Base-by-base conservation (phyloP, 2,113 vertebrate species). In the Talpa occidentalis region DNA sequence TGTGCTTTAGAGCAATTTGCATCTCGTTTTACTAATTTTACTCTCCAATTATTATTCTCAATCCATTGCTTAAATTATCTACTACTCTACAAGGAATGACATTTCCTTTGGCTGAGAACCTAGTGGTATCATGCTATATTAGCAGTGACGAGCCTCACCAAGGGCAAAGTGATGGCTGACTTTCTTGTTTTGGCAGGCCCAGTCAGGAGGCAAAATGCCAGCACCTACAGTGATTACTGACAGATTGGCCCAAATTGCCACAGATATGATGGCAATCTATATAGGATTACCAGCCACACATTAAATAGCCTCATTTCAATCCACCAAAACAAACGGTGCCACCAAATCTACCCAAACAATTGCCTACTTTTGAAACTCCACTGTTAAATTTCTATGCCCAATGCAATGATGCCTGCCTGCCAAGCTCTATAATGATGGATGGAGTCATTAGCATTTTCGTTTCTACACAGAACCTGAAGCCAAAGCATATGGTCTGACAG, bases 401-500 rank as follows among this genome's bases (percentile, higher is more conserved):
- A 90, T 93, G 95, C 96, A 92, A 91, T 94, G 90, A 97, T 59
- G 59, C 70, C 69, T 96, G 96, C 92, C 97, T 40, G 95, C 94
- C 97, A 97, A 97, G 97, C 95, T 94, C 97, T 88, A 94, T 80
- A 81, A 73, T 98, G 98, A 98, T 97, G 95, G 98, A 98, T 98
- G 95, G 97, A 94, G 94, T 98, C 98, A 98, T 98, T 98, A 98
- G 97, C 77, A 96, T 96, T 5, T 93, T 96, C 94, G 97, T 97
- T 97, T 97, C 83, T 32, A 97, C 96, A 96, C 87, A 93, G 96
- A 98, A 98, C 96, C 96, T 97, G 94, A 96, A 97, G 98, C 98
- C 98, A 98, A 97, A 98, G 94, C 98, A 98, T 98, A 98, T 98
- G 98, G 98, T 97, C 96, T 96, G 98, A 97, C 98, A 98, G 98